Evolutionary conservation across 1,140 invertebrate species (phyloP), one percentile per base, ranked within the genome.

Genomic region (Phortica variegata): DNA sequence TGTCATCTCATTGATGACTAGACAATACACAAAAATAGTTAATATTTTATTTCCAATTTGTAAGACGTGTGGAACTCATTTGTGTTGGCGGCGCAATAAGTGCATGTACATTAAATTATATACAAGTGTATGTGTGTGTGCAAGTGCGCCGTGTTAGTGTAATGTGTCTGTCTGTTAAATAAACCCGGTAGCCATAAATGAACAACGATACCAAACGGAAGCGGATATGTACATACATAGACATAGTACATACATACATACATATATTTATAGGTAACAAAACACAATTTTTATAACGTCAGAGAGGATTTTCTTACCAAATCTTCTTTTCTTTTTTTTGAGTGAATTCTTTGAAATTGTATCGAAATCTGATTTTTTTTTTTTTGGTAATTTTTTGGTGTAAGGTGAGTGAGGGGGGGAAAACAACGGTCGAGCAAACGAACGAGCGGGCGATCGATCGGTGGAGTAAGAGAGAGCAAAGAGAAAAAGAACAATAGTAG

Each of bases 261-360:
- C 39, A 53, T 34, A 33, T 43, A 43, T 26, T 19, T 6, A 19
- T 50, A 39, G 43, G 59, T 55, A 61, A 60, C 61, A 55, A 55
- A 47, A 56, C 37, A 17, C 16, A 20, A 3, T 7, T 43, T 31
- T 40, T 20, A 26, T 31, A 33, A 20, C 23, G 10, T 18, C 10
- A 10, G 18, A 39, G 18, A 18, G 20, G 20, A 36, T 52, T 43
- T 57, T 65, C 71, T 74, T 74, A 74, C 71, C 71, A 54, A 74
- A 71, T 73, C 71, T 60, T 65, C 62, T 58, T 74, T 69, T 73
- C 66, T 73, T 74, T 69, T 74, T 73, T 74, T 61, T 74, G 53
- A 74, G 66, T 60, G 71, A 63, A 56, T 73, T 73, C 66, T 63
- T 71, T 71, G 69, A 65, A 68, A 59, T 73, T 54, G 70, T 62